Evolutionary conservation across 2,888 invertebrate genomes (phyloP).

Genomic region (Glaucopsyche alexis): DNA sequence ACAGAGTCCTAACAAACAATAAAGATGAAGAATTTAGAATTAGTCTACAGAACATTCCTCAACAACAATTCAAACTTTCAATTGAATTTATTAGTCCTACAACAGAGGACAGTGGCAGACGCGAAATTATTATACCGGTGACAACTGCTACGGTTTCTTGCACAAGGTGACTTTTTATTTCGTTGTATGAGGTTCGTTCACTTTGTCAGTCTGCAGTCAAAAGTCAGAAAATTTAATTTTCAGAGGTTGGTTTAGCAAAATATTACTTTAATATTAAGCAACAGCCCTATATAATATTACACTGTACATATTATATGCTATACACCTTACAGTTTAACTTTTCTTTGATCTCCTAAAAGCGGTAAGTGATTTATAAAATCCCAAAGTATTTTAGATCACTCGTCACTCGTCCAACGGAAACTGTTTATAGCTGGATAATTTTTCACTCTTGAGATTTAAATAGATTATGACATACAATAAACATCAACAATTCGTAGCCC

Average conservation of each 20-base stretch:
- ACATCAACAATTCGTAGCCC: not conserved
- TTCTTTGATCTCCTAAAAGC: slow-evolving; percentile 12
- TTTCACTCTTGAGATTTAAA: slow-evolving; percentile 2
- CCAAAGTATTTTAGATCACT: not conserved
- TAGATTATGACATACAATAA: not conserved
- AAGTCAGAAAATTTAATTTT: not conserved
- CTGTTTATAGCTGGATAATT: not conserved
- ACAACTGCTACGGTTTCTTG: slow-evolving; percentile 1
- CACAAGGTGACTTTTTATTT: slow-evolving; percentile 12
- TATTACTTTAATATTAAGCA: too few relatives aligned
- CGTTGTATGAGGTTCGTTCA: not conserved
- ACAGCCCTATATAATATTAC: too few relatives aligned
- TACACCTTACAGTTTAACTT: not conserved
- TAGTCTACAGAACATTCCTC: not conserved
- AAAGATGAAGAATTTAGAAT: too few relatives aligned
- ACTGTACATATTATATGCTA: too few relatives aligned
- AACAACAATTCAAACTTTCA: not conserved
- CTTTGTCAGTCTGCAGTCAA: not conserved
- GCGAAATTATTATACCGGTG: not conserved
- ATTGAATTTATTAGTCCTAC: slow-evolving; percentile 2
- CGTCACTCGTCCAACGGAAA: not conserved
- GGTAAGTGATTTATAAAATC: slow-evolving; percentile 20
- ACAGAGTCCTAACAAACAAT: too few relatives aligned
- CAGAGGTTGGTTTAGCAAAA: not conserved
- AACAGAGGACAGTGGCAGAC: not conserved